These are phyloP conservation scores for Hydroisotoma schaefferi DNA, from an alignment of 2,888 invertebrate genomes.

Conservation along the genomic window DNA sequence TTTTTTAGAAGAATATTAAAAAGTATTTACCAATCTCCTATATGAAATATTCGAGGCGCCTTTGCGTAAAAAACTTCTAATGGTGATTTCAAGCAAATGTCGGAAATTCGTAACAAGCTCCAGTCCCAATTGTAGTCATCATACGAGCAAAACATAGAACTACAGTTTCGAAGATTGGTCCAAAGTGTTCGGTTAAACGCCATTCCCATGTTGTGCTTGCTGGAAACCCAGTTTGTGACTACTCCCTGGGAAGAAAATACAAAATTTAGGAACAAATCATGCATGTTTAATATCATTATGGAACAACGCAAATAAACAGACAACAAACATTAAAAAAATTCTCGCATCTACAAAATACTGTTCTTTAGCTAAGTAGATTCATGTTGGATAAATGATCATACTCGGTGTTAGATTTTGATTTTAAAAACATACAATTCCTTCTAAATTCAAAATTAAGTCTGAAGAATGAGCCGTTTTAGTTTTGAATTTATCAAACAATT, in stretches of 20 bases:
- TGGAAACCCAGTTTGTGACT: slow-evolving; percentile 90
- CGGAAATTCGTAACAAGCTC: slow-evolving; percentile 87
- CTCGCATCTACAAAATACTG: neutral
- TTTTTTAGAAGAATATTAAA: neutral
- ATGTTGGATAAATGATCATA: too few relatives aligned
- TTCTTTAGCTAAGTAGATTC: too few relatives aligned
- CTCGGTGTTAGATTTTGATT: too few relatives aligned
- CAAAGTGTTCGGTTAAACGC: slow-evolving; percentile 86
- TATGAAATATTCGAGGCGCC: slow-evolving; percentile 94
- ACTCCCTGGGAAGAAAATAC: slow-evolving; percentile 65
- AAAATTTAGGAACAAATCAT: neutral
- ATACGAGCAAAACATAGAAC: slow-evolving; percentile 85
- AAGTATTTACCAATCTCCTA: slow-evolving; percentile 87
- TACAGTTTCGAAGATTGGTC: slow-evolving; percentile 74
- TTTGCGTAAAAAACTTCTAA: slow-evolving; percentile 72
- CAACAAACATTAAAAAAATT: neutral
- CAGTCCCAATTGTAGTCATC: slow-evolving; percentile 99
- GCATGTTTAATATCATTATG: neutral
- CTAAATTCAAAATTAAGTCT: too few relatives aligned
- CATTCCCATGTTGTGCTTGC: slow-evolving; percentile 99
- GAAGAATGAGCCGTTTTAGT: too few relatives aligned
- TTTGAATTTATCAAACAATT: too few relatives aligned
- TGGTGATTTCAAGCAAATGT: slow-evolving; percentile 67
- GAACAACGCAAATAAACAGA: neutral
- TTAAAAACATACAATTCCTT: too few relatives aligned